Evolutionary conservation across 2,797 vertebrate genomes (phyloP), one percentile per base, ranked within the genome.

Genomic region (Gorsachius magnificus): DNA sequence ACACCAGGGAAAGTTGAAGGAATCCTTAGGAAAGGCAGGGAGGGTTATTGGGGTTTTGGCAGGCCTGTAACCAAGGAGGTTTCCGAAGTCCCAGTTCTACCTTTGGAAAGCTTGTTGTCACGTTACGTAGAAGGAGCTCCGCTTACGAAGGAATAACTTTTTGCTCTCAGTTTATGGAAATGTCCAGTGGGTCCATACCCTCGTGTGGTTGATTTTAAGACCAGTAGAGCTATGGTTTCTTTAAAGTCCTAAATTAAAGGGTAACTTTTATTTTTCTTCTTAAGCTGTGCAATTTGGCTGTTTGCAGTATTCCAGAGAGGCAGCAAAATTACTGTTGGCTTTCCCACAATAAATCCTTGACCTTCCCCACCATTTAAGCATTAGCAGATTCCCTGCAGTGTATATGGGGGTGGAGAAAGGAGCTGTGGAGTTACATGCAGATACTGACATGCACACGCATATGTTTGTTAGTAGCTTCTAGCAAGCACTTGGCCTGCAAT

Each of bases 321-420:
- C 92, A 79, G 74, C 8, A 41, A 48, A 93, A 82, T 96, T 90
- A 58, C 87, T 61, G 6, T 68, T 93, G 88, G 70, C 85, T 95
- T 96, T 92, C 66, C 54, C 87, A 92, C 89, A 89, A 68, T 50
- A 93, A 91, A 85, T 91, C 69, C 72, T 81, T 75, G 95, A 93
- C 92, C 83, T 89, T 96, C 92, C 56, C n/a, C 58, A 36, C 54
- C 69, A 63, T 75, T 93, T 95, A 86, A 93, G 70, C 80, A 35
- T 84, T 83, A 86, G 63, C 93, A 95, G 89, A 86, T 95, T 96
- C 76, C 58, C 79, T 35, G 61, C 2, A 1, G 57, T 70, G 68
- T 61, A 3, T 53, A 10, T 2, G 72, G 76, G 91, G 68, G 76
- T 48, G 76, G 82, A 75, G 87, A 46, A 65, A 11, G 75, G 38